Base-by-base conservation (phyloP, 1,140 invertebrate species). In the Drosophila busckii region DNA sequence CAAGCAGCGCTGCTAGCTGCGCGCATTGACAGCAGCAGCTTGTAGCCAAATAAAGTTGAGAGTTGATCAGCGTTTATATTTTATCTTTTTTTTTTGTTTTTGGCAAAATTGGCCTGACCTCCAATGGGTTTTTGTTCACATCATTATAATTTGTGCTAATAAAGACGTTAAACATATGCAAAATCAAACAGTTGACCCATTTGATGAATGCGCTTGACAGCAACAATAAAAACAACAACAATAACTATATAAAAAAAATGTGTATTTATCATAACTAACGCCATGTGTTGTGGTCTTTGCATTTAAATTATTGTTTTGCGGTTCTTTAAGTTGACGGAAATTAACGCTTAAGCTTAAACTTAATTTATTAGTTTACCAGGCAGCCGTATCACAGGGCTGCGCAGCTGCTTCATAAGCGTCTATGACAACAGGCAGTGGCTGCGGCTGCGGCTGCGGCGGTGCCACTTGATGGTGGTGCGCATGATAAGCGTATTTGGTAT, bases 121-220 rank as follows among this genome's bases (percentile, higher is more conserved):
- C 54, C 61, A 31, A 5, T 3, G 12, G 10, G 58, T 56, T 55
- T 60, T 23, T 80, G 46, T 61, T 61, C 58, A 41, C n/a, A n/a
- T n/a, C n/a, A 35, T 29, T 46, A 55, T 56, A 62, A 62, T 63
- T 59, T 63, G 60, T 52, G 60, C 45, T 50, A 59, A 62, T 62
- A 56, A 42, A 63, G 54, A 23, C 59, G 52, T 44, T 29, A 20
- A 4, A 26, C 7, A n/a, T 28, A 25, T 52, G 60, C 60, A 58
- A 42, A 22, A 42, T 45, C 45, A 22, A 66, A 44, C 50, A 42
- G 58, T 31, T 78, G 71, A 78, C 71, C 71, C 67, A 78, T 73
- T 75, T 82, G 53, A 59, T 54, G 38, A 32, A 37, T 64, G 48
- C 26, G 17, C 22, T 19, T 37, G 35, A 22, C 54, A 40, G 38